phyloP scores from a whole-genome alignment of 2,888 invertebrate species.

The Crossocerus cetratus region DNA sequence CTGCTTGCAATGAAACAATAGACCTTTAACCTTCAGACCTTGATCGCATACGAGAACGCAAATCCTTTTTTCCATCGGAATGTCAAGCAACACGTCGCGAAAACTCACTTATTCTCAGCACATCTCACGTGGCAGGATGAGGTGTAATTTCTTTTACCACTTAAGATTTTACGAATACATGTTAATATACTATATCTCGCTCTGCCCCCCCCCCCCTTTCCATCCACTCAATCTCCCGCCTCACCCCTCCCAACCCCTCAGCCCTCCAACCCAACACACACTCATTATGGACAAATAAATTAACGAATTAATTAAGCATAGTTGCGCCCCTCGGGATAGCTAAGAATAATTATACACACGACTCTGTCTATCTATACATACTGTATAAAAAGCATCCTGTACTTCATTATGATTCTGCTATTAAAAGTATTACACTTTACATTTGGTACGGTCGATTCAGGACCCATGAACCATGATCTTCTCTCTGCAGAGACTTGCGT shows the following conservation, averaged over 20 bases:
- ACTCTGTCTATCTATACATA: conserved; percentile 76
- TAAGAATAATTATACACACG: conserved; percentile 71
- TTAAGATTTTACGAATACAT: conserved; percentile 49
- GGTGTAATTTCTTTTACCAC: conserved; percentile 44
- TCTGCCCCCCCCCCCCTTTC: conserved; percentile 6
- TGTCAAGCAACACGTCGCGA: conserved; percentile 17
- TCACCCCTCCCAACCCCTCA: conserved; percentile 21
- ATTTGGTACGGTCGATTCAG: conserved; percentile 6
- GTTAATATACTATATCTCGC: conserved; percentile 51
- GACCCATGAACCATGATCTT: neutral
- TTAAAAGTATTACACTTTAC: conserved; percentile 72
- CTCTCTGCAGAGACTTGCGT: conserved; percentile 14
- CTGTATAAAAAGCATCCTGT: conserved; percentile 75
- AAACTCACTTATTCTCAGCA: conserved; percentile 12
- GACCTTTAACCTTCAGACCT: neutral
- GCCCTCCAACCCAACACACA: no score
- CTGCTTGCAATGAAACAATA: neutral
- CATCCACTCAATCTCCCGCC: conserved; percentile 16
- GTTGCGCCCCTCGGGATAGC: conserved; percentile 66
- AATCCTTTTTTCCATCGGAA: conserved; percentile 3
- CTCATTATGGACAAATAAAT: conserved; percentile 66
- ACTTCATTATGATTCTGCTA: conserved; percentile 73
- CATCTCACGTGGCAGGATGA: conserved; percentile 19
- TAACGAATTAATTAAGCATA: conserved; percentile 69
- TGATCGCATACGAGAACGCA: neutral